Evolutionary conservation across 2,888 invertebrate genomes (phyloP).

Genomic region (Meganola albula): DNA sequence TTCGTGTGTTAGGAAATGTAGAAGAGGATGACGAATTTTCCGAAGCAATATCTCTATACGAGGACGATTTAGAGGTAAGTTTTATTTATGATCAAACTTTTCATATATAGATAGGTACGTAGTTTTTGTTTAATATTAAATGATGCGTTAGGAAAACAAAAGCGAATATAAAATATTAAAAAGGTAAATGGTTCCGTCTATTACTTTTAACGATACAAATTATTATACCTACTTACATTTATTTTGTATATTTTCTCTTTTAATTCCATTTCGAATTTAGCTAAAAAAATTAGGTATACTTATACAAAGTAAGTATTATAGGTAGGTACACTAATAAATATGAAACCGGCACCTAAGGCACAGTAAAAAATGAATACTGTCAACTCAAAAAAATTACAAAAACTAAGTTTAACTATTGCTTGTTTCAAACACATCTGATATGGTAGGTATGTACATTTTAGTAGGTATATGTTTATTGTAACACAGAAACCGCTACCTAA

Average conservation of each 20-base stretch:
- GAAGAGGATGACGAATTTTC: slow-evolving; percentile 8
- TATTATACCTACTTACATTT: slow-evolving; percentile 8
- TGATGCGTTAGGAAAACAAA: slow-evolving; percentile 10
- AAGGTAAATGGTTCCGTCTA: slow-evolving; percentile 8
- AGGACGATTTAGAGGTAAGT: slow-evolving; percentile 8
- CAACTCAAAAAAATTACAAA: no score
- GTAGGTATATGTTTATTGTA: no score
- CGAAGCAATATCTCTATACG: slow-evolving; percentile 8
- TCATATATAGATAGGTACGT: slow-evolving; percentile 6
- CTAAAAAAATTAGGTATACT: slow-evolving; percentile 7
- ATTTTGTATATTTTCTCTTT: slow-evolving; percentile 7
- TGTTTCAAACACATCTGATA: no score
- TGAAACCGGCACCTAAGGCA: background rate
- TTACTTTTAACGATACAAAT: slow-evolving; percentile 8
- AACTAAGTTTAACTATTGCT: no score
- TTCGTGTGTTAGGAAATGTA: slow-evolving; percentile 11
- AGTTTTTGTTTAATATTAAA: slow-evolving; percentile 10
- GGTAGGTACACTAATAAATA: no score
- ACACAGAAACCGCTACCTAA: slow-evolving; percentile 9
- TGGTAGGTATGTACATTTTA: no score
- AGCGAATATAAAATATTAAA: slow-evolving; percentile 9
- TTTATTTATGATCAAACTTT: slow-evolving; percentile 7
- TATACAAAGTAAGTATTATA: slow-evolving; percentile 10
- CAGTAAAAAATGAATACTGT: no score
- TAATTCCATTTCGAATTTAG: slow-evolving; percentile 9